Percentiles rank a stretch among this genome's conserved stretches.
phyloP scores from a whole-genome alignment of 2,888 invertebrate genomes.

The Bedellia somnulentella region DNA sequence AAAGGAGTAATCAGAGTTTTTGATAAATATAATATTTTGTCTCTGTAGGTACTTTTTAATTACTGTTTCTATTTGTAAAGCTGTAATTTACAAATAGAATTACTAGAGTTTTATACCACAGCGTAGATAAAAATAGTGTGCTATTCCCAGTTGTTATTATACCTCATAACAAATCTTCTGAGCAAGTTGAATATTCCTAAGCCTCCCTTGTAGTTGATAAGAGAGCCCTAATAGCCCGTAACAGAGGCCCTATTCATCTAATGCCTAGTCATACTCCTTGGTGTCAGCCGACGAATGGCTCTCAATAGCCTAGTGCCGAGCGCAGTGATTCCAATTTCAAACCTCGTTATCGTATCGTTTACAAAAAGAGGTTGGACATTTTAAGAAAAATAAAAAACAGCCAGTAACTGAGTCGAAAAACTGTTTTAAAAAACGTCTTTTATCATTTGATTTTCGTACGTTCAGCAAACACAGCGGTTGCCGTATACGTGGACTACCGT shows the following conservation, averaged over 20 bases:
- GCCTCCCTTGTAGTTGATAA: too few relatives aligned
- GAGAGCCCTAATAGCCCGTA: constrained; percentile 34
- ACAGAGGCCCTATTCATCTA: constrained; percentile 28
- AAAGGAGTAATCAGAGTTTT: too few relatives aligned
- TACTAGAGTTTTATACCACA: too few relatives aligned
- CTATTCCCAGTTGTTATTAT: too few relatives aligned
- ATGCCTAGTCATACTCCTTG: constrained; percentile 21
- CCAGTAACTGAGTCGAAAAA: constrained; percentile 18
- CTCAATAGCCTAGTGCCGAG: constrained; percentile 36
- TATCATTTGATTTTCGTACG: constrained; percentile 21
- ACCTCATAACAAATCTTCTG: too few relatives aligned
- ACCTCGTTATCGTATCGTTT: constrained; percentile 33
- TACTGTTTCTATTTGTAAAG: too few relatives aligned
- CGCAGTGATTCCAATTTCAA: constrained; percentile 46
- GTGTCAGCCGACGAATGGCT: constrained; percentile 29
- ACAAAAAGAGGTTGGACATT: constrained; percentile 20
- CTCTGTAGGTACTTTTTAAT: too few relatives aligned
- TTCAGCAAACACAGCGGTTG: constrained; percentile 18
- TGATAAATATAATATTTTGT: too few relatives aligned
- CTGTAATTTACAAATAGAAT: too few relatives aligned
- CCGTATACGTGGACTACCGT: too few relatives aligned
- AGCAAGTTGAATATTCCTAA: too few relatives aligned
- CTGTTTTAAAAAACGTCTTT: constrained; percentile 30
- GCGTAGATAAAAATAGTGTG: too few relatives aligned
- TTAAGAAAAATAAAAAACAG: constrained; percentile 12